A percentile compares a stretch with the other conserved stretches of the same genome.
Evolutionary conservation across 2,113 vertebrate species (phyloP).

Genomic region (Ammodramus savannarum): DNA sequence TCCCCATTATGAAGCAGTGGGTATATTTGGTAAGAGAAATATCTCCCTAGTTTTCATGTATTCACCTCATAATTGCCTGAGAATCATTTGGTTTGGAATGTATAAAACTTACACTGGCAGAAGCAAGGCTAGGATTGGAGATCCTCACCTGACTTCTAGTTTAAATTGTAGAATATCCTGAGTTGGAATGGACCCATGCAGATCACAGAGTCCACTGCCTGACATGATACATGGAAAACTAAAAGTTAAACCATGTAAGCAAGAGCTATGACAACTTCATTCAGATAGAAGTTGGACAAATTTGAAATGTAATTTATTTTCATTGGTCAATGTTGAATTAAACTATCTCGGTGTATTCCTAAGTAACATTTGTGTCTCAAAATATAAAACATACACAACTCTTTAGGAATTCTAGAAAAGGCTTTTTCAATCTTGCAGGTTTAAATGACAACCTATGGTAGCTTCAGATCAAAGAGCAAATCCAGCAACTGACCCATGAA

Average conservation of each 20-base stretch:
- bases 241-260: background rate
- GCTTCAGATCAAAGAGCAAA: background rate
- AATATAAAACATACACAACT: background rate
- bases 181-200: background rate
- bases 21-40: conserved; percentile 70
- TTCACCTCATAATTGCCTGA: background rate
- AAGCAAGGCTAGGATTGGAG: background rate
- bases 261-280: background rate
- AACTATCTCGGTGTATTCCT: background rate
- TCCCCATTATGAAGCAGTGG: background rate
- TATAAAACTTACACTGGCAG: background rate
- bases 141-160: background rate
- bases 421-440: background rate
- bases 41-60: background rate
- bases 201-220: background rate
- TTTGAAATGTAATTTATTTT: background rate
- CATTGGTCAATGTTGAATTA: background rate
- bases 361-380: background rate
- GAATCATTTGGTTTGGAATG: background rate
- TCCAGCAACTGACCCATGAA: background rate
- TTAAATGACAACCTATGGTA: background rate
- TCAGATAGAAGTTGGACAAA: background rate
- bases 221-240: background rate
- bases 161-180: background rate
- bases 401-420: background rate